Conservation (phyloP, 2,888 invertebrate species). For the Lasioglossum pauxillum region DNA sequence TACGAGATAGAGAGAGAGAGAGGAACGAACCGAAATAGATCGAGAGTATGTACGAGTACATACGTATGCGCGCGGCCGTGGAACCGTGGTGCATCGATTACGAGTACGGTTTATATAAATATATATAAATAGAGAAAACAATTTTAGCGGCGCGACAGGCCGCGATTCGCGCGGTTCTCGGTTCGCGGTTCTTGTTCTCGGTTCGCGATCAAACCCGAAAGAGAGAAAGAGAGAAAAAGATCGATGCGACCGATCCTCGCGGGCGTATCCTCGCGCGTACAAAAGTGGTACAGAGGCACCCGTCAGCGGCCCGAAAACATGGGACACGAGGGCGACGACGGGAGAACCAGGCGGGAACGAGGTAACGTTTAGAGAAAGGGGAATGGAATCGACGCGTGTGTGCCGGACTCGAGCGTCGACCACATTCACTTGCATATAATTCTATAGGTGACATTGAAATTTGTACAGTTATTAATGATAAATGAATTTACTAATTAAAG, state of each 20-base stretch:
- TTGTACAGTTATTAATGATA: slow-evolving; percentile 85
- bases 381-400: slow-evolving; percentile 75
- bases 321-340: neutral
- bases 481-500: slow-evolving; percentile 83
- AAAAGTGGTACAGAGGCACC: neutral
- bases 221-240: neutral
- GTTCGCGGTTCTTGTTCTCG: slow-evolving; percentile 4
- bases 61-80: slow-evolving; percentile 14
- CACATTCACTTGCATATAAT: slow-evolving; percentile 78
- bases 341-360: neutral
- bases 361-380: slow-evolving; percentile 49
- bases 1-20: slow-evolving; percentile 10
- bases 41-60: slow-evolving; percentile 31
- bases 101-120: slow-evolving; percentile 69
- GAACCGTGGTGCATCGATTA: slow-evolving; percentile 58
- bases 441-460: slow-evolving; percentile 84
- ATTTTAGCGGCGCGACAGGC: slow-evolving; percentile 51
- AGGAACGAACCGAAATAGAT: slow-evolving; percentile 21
- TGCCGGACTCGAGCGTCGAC: slow-evolving; percentile 80
- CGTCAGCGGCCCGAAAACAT: neutral
- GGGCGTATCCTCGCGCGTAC: neutral
- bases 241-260: neutral
- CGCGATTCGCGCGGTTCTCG: slow-evolving; percentile 32
- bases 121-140: slow-evolving; percentile 64
- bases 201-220: slow-evolving; percentile 27